Evolutionary conservation across 2,113 vertebrate genomes (phyloP), one percentile per base, ranked within the genome.

Genomic region (Phaethornis superciliosus): DNA sequence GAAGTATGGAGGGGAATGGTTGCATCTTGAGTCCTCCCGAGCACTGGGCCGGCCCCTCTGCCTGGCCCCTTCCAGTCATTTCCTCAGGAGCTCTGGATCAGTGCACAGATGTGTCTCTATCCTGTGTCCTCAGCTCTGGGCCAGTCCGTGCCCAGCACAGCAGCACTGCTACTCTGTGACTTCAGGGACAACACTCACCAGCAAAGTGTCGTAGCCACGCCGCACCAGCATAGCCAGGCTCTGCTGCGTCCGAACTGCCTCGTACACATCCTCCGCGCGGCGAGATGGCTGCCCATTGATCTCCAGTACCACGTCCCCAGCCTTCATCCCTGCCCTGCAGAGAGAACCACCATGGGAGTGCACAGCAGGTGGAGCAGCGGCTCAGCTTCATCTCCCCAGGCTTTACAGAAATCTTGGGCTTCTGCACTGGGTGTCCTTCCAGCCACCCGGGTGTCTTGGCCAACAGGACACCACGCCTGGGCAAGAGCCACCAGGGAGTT

Each of bases 191-290:
- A 99, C 98, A 32, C 98, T 98, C 49, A 99, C 96, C 56, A 93
- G 97, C 78, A 99, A 63, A 2, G 97, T 88, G 80, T 99, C 97
- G 0, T 94, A 58, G 84, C 98, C 97, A 0, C 99, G 98, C 42
- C 98, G 97, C 80, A 99, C 97, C 93, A 97, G 92, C 97, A 99
- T 94, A 30, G 97, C 98, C 96, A 99, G 97, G 93, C 79, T 98
- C 85, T 98, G 96, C 26, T 98, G 98, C 8, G 96, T 98, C 85
- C 97, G 96, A 51, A 99, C 98, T 0, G 98, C 98, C 64, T 98
- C 97, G 22, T 99, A 99, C 88, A 99, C 97, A 5, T 99, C 99
- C 94, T 99, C 99, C 0, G 99, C 97, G 0, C 98, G 98, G 75
- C 98, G 97, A 5, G 98, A 98, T 13, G 81, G 75, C 23, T 88